These are phyloP conservation scores for Halocynthia aurantium DNA, from an alignment of 23 tunicate species.

Conservation along the genomic window DNA sequence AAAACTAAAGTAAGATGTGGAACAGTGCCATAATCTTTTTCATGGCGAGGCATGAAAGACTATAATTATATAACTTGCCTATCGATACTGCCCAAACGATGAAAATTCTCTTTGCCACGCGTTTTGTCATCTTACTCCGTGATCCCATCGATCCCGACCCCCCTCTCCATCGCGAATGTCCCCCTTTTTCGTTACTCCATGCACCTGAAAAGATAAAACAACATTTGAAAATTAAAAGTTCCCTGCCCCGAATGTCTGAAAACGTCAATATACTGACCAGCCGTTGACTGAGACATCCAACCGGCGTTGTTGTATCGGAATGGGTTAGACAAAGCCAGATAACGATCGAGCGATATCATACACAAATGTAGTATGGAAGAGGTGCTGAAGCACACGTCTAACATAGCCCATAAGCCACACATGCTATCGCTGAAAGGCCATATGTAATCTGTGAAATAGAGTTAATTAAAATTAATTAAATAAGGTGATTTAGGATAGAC, in stretches of 20 bases:
- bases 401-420: constrained; percentile 82
- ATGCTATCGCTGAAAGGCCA: constrained; percentile 75
- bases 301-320: constrained; percentile 26
- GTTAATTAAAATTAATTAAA: too few relatives aligned
- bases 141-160: constrained; percentile 5
- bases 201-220: not conserved
- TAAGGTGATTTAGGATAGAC: too few relatives aligned
- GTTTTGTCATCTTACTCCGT: constrained; percentile 15
- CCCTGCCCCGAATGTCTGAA: too few relatives aligned
- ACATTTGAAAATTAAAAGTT: too few relatives aligned
- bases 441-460: constrained; percentile 34
- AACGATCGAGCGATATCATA: constrained; percentile 76
- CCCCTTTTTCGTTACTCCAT: constrained; percentile 8
- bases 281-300: constrained; percentile 9
- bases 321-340: constrained; percentile 71
- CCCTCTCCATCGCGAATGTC: constrained; percentile 2
- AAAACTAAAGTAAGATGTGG: too few relatives aligned
- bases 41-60: too few relatives aligned
- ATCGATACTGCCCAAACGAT: constrained; percentile 23
- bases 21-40: too few relatives aligned
- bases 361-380: constrained; percentile 82
- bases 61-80: not conserved
- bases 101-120: constrained; percentile 15
- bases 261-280: constrained; percentile 2
- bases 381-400: constrained; percentile 92